Base-by-base conservation (phyloP, 2,888 invertebrate genomes). In the Aradus depressus region DNA sequence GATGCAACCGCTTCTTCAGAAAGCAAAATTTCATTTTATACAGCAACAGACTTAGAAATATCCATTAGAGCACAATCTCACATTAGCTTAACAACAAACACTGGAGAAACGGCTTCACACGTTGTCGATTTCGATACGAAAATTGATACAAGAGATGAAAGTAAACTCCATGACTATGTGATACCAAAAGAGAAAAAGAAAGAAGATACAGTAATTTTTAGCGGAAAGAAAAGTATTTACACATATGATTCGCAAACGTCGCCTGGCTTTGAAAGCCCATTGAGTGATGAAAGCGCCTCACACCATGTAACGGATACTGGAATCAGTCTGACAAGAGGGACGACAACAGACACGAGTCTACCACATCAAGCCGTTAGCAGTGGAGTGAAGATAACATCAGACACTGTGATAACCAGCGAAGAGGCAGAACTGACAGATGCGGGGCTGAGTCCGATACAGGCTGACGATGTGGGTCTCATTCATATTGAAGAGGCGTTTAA, bases 281-380 rank as follows among this genome's bases (percentile, higher is more conserved):
- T 62, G 18, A 72, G 71, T 18, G 73, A 73, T 53, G 70, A 69
- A 35, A 74, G 73, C 60, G 63, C 65, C 26, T 74, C 75, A 1
- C 74, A 73, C 62, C 71, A 71, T 54, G 67, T 73, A 18, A 71
- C 72, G 8, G 74, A 75, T 60, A 75, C 74, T 6, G 74, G 75
- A 4, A 75, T 74, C 53, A 73, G 73, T 37, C 59, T 74, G 44
- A 74, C 74, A 1, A 62, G 72, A 55, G 72, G 71, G 14, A 70
- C 71, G 22, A 68, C 66, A 18, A 70, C 72, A 19, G 68, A 68
- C 3, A 71, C 70, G 2, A 71, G 71, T 59, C 66, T 70, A 8
- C 57, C 59, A 28, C 59, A 59, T 16, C 57, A 58, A 34, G 60
- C 60, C 10, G 57, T 56, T 16, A 58, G 55, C 23, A 59, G 59